phyloP scores from a whole-genome alignment of 53 echinoderm and acorn worm genomes.

The Hippasteria phrygiana region DNA sequence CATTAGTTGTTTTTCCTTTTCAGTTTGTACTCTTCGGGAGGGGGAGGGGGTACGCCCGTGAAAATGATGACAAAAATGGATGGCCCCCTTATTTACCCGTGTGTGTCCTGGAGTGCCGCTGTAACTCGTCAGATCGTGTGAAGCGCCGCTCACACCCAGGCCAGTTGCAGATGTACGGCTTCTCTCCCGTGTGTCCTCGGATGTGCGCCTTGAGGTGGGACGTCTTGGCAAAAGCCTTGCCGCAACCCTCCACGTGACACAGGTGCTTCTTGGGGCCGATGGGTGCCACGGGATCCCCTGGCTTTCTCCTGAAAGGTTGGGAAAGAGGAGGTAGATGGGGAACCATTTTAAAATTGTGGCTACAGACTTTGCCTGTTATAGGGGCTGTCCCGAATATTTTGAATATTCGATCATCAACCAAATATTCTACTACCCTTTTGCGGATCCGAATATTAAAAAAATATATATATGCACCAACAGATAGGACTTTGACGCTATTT shows the following conservation, averaged over 20 bases:
- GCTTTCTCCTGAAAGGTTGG: neutral
- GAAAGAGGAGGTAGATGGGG: neutral
- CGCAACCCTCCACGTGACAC: constrained; percentile 88
- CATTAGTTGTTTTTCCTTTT: neutral
- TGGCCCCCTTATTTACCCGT: constrained; percentile 73
- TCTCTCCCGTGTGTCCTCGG: constrained; percentile 95
- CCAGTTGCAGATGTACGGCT: constrained; percentile 96
- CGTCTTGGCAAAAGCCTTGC: constrained; percentile 95
- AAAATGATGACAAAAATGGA: neutral
- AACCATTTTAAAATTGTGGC: neutral
- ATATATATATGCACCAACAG: too few relatives aligned
- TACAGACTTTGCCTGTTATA: neutral
- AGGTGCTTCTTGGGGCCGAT: constrained; percentile 92
- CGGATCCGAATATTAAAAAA: too few relatives aligned
- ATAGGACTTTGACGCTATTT: too few relatives aligned
- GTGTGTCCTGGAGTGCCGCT: constrained; percentile 96
- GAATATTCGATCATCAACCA: too few relatives aligned
- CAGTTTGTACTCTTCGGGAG: too few relatives aligned
- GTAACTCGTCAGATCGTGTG: constrained; percentile 98
- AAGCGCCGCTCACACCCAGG: constrained; percentile 90
- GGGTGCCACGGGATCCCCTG: constrained; percentile 55
- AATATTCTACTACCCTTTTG: too few relatives aligned
- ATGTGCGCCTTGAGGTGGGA: constrained; percentile 96
- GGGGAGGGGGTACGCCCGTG: too few relatives aligned
- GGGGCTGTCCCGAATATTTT: too few relatives aligned